Evolutionary conservation across 2,797 vertebrate species (phyloP), one percentile per base, ranked within the genome.

Genomic region (Ctenopoma multispine): DNA sequence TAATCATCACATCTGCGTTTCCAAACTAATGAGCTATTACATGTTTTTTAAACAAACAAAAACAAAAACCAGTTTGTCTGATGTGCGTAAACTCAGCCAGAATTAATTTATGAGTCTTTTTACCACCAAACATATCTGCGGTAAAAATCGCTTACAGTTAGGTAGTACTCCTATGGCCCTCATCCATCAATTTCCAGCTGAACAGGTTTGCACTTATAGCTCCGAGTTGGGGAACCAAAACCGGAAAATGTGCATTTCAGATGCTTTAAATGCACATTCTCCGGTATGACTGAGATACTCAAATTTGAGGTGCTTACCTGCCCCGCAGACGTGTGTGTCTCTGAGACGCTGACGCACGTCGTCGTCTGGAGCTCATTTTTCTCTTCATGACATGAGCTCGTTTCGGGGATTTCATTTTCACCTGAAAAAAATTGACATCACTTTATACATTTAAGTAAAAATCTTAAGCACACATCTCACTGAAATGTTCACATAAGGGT

Each of bases 201-300:
- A 89, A 84, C 91, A 44, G 83, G 85, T 88, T 82, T 77, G 74
- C 6, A 68, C 80, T 63, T 8, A 10, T 49, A 58, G 23, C 53
- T 44, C 56, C n/a, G 59, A 57, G 59, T 53, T 61, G 41, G 65
- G 64, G 76, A 63, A 41, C 57, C 14, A 0, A 69, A 82, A 81
- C 82, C 63, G 80, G 67, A 82, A 87, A 82, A 80, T 72, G 58
- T 66, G 67, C 66, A 66, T 56, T 72, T 43, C 55, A 34, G 43
- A 31, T 43, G 24, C 65, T 27, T 72, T 34, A 41, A 61, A 44
- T 41, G 63, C 66, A 49, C 49, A n/a, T n/a, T n/a, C n/a, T n/a
- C n/a, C n/a, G n/a, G n/a, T n/a, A 80, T 69, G 4, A 50, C 1
- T 29, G 49, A 68, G 14, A 58, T 6, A n/a, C 14, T 41, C 4